Percentiles rank a stretch among this genome's conserved stretches.
Evolutionary conservation across 2,888 invertebrate genomes (phyloP).

Genomic region (Volucella inflata): DNA sequence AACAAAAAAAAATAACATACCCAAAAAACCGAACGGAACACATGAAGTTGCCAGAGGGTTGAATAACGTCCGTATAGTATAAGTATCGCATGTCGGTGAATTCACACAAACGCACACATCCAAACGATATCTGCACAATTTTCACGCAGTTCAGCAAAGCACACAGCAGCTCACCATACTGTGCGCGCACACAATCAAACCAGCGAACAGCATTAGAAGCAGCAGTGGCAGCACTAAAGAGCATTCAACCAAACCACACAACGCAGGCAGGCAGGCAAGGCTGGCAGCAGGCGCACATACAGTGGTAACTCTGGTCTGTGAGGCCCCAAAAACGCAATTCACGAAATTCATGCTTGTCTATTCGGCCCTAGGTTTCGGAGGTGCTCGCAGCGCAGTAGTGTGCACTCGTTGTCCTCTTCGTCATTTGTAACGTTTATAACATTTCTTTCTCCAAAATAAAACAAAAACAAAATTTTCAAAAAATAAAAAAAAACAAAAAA

Average conservation of each 20-base stretch:
- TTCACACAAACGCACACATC: constrained; percentile 48
- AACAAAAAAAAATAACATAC: constrained; percentile 15
- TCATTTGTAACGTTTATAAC: constrained; percentile 78
- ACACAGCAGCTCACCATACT: constrained; percentile 50
- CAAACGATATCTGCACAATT: constrained; percentile 1
- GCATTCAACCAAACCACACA: constrained; percentile 68
- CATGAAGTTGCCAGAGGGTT: constrained; percentile 55
- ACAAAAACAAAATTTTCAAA: constrained; percentile 63
- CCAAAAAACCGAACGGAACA: too few species aligned
- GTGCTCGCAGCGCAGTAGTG: constrained; percentile 83
- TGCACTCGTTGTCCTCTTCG: constrained; percentile 80
- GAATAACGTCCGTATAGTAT: constrained; percentile 54
- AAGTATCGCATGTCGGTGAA: constrained; percentile 45
- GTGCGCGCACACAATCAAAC: constrained; percentile 30
- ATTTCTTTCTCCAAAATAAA: constrained; percentile 77
- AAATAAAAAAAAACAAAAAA: constrained; percentile 53
- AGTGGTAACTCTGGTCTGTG: constrained; percentile 78
- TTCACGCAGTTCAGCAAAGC: constrained; percentile 17
- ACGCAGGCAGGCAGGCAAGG: constrained; percentile 62
- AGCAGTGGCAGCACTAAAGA: constrained; percentile 65
- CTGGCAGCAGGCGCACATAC: constrained; percentile 63
- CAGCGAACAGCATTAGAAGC: constrained; percentile 57
- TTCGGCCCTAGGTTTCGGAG: constrained; percentile 84
- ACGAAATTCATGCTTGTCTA: constrained; percentile 83
- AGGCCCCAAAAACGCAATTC: constrained; percentile 83